These are phyloP conservation scores for Crocuta crocuta DNA, from an alignment of 2,113 vertebrate genomes.

Conservation along the genomic window DNA sequence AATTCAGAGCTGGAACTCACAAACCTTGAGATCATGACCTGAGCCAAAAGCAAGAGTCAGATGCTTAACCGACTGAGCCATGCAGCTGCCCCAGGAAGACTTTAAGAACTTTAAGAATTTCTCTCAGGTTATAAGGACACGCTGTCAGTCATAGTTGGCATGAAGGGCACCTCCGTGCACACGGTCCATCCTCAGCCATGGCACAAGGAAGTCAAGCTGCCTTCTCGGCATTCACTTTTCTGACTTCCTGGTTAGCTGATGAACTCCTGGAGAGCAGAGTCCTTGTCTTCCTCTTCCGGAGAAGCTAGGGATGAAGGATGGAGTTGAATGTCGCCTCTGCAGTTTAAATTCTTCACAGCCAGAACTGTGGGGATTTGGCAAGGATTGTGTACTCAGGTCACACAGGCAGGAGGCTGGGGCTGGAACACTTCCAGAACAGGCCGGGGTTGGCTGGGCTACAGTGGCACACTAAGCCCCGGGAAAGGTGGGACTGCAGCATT, in stretches of 20 bases:
- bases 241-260: not conserved
- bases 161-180: not conserved
- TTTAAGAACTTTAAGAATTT: not conserved
- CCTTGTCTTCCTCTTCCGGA: not conserved
- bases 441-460: not conserved
- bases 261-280: not conserved
- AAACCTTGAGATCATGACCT: no score
- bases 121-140: not conserved
- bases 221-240: not conserved
- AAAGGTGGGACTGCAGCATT: slow-evolving; percentile 45
- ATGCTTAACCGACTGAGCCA: no score
- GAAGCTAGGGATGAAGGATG: not conserved
- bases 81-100: not conserved
- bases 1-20: no score
- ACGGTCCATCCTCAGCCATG: not conserved
- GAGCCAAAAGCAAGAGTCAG: no score
- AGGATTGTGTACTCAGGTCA: slow-evolving; percentile 12
- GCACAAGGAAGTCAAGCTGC: not conserved
- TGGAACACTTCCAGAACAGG: slow-evolving; percentile 41
- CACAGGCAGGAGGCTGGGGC: not conserved
- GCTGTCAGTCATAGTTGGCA: not conserved
- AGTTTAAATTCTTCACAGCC: not conserved
- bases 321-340: not conserved
- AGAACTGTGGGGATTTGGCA: slow-evolving; percentile 29
- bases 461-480: not conserved